Evolutionary conservation across 2,113 vertebrate genomes (phyloP).

Genomic region (Malurus elegans): DNA sequence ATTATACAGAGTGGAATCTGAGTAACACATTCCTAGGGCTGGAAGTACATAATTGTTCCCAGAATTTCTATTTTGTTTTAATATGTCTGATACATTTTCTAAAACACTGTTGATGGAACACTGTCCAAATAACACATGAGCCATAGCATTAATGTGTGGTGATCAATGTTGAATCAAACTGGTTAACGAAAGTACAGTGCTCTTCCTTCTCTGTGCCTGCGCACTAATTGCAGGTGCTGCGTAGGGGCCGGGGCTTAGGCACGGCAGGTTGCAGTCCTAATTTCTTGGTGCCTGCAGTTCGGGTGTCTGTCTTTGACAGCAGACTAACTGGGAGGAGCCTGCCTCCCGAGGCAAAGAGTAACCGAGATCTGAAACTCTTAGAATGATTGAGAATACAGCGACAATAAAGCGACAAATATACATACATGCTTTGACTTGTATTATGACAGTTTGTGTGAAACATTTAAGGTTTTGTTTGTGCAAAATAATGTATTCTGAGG

Average conservation of each 20-base stretch:
- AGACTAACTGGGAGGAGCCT: not conserved
- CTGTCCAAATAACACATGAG: not conserved
- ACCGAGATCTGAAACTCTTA: not conserved
- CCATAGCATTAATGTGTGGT: not conserved
- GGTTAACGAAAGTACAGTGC: constrained; percentile 28
- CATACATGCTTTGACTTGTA: constrained; percentile 30
- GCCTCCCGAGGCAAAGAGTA: not conserved
- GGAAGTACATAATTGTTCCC: not conserved
- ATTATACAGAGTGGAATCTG: not conserved
- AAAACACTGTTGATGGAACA: not conserved
- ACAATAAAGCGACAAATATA: not conserved
- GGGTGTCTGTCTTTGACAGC: not conserved
- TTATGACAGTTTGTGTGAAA: constrained; percentile 54
- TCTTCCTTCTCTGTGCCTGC: constrained; percentile 52
- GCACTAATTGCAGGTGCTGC: constrained; percentile 49
- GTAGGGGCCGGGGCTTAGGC: not conserved
- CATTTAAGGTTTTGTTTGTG: constrained; percentile 57
- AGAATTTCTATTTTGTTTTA: not conserved
- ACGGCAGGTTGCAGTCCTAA: not conserved
- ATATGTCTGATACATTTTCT: not conserved
- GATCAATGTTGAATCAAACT: constrained; percentile 76
- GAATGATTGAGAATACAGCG: not conserved
- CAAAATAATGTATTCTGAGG: constrained; percentile 49
- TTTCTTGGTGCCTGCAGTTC: not conserved
- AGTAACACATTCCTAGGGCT: not conserved